phyloP scores from a whole-genome alignment of 2,113 vertebrate species.

The Haemorhous mexicanus region DNA sequence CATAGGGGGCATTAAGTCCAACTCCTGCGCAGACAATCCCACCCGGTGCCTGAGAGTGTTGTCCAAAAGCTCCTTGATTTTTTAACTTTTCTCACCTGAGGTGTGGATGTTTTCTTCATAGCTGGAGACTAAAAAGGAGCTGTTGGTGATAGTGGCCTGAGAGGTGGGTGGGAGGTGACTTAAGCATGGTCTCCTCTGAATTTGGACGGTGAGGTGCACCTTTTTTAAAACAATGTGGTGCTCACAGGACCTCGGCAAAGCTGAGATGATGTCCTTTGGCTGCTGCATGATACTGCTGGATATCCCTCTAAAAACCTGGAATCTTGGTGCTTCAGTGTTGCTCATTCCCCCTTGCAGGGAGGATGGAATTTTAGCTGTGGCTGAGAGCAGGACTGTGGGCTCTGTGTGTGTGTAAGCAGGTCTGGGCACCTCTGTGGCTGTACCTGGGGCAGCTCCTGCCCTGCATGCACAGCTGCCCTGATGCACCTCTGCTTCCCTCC shows the following conservation, averaged over 20 bases:
- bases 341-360: neutral
- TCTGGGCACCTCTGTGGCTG: neutral
- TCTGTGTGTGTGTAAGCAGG: neutral
- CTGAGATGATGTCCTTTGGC: neutral
- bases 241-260: neutral
- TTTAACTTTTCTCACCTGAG: neutral
- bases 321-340: neutral
- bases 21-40: neutral
- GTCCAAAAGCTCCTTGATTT: neutral
- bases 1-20: neutral
- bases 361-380: neutral
- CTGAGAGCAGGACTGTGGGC: neutral
- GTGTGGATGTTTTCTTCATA: neutral
- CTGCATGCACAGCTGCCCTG: too few relatives aligned
- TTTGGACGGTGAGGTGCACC: neutral
- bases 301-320: too few relatives aligned
- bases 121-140: neutral
- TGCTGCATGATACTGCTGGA: neutral
- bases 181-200: neutral
- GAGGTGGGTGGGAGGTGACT: neutral
- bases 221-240: neutral
- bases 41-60: fast-evolving
- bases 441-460: neutral
- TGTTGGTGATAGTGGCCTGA: neutral
- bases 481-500: neutral